phyloP scores from a whole-genome alignment of 2,113 vertebrate species.

The Terrapene triunguis region DNA sequence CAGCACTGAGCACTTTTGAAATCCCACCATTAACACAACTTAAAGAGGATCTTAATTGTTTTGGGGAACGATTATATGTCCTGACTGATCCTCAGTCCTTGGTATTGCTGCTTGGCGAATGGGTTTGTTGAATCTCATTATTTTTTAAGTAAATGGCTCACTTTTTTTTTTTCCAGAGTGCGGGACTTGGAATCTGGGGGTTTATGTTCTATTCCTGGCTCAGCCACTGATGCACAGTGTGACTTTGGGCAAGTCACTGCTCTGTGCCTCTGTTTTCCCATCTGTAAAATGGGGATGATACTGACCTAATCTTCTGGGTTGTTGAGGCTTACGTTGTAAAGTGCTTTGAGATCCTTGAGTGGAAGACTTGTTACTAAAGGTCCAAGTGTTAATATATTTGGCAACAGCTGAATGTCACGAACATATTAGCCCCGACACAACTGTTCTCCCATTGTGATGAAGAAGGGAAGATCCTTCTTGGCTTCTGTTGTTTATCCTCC shows the following conservation, averaged over 20 bases:
- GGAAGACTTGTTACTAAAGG: background rate
- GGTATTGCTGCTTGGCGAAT: background rate
- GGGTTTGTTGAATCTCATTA: background rate
- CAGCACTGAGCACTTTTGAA: background rate
- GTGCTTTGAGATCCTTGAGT: background rate
- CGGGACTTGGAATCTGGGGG: no score
- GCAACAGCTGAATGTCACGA: background rate
- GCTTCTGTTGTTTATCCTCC: background rate
- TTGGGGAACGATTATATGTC: background rate
- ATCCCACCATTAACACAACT: background rate
- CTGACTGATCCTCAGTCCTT: background rate
- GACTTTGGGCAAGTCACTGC: background rate
- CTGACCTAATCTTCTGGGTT: background rate
- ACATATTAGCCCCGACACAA: background rate
- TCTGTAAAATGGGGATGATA: background rate
- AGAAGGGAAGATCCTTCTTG: no score
- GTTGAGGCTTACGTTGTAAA: background rate
- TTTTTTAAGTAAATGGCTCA: background rate
- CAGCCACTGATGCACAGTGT: background rate
- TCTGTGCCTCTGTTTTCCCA: background rate
- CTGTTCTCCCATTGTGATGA: background rate
- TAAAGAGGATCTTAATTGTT: background rate
- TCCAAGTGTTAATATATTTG: background rate
- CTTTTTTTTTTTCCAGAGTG: background rate
- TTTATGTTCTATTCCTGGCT: background rate